Base-by-base conservation (phyloP, 2,888 invertebrate species). In the Xylophagus ater region DNA sequence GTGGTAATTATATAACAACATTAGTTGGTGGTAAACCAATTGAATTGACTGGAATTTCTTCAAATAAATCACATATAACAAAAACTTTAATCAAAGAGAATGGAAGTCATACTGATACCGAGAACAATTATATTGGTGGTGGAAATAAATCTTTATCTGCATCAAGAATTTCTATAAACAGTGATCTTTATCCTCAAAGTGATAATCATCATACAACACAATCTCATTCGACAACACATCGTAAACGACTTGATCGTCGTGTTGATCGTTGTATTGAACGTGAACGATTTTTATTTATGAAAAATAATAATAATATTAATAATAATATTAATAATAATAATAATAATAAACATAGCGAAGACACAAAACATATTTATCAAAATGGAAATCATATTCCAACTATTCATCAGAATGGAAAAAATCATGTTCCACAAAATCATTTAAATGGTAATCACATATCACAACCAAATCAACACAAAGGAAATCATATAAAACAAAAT, bases 1-100 rank as follows among this genome's bases (percentile, higher is more conserved):
- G 85, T 52, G 85, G 84, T 0, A 81, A 81, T 20, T 84, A 83
- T 54, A 79, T 84, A 18, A 83, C 82, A 2, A 77, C 83, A 0
- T 63, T 85, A 14, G 77, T 83, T 1, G 76, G 60, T 8, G 64
- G 63, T 24, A 64, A 62, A n/a, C 60, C 64, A 23, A 60, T 62
- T 4, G 62, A 62, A 37, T 41, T 63, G 25, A 43, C 59, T 30
- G 60, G 53, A 17, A 58, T 56, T 2, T 30, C 32, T n/a, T 2
- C 25, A 41, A 24, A 10, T 17, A 38, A 23, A 24, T 17, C 32
- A 1, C 61, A 62, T 40, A 48, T 63, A 1, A 63, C 64, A 4
- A 63, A 63, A 44, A 63, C 64, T 0, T 46, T 63, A 29, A 63
- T 63, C 37, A 60, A 60, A 40, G 64, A 63, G 17, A 51, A 55